Evolutionary conservation across 2,113 vertebrate species (phyloP), one percentile per base, ranked within the genome.

Genomic region (Perca fluviatilis): DNA sequence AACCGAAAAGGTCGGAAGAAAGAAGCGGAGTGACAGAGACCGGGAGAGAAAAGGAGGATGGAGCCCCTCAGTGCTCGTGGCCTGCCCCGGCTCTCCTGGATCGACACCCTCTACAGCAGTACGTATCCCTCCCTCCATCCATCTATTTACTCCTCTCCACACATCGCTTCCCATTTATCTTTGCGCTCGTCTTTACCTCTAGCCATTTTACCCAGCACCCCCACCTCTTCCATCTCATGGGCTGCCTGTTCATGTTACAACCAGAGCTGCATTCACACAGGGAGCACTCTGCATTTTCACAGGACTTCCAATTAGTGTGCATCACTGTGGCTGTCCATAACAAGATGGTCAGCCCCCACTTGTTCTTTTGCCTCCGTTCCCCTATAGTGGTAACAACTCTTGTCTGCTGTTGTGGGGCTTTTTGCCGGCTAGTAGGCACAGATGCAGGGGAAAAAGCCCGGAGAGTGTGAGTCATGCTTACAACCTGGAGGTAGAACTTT

Each of bases 101-200:
- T 99, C 91, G 97, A 99, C 96, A 99, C 98, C 54, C 97, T 99
- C 82, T 99, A 99, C 91, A 97, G 97, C 97, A 98, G 98, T 98
- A 98, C 61, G 98, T 98, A 96, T 77, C 56, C 63, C 46, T 40
- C 40, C 40, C 40, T 73, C 25, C 57, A 13, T 71, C 74, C 43
- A 3, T 81, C 27, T 54, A 6, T 69, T 63, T 47, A 33, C 83
- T 78, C 62, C 70, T 70, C 67, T 73, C 63, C 69, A 65, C 74
- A 54, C 73, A 61, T 83, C n/a, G 9, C 67, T 64, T 76, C 70
- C 19, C 64, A 30, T 83, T 78, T 62, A 65, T 88, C 57, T 56
- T 12, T 14, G 40, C 15, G 16, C n/a, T 62, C 30, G 23, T 77
- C 61, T 83, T 81, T 82, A 69, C 78, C 75, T 81, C 76, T 61